Conservation (phyloP, 2,797 vertebrate species). For the Enteromius anoplus region DNA sequence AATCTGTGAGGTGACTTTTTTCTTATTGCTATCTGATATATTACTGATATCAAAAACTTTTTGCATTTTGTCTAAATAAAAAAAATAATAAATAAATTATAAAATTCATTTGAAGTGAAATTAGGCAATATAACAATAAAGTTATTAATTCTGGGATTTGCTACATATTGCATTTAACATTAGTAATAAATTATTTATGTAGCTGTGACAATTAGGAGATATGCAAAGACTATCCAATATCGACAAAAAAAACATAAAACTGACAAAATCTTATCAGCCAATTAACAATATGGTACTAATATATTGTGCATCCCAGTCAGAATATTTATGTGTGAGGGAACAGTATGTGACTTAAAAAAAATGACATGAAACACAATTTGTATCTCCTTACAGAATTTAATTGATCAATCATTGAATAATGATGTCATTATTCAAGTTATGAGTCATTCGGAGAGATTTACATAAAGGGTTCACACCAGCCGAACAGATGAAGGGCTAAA, state of each 20-base stretch:
- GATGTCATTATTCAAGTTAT: conserved; percentile 16
- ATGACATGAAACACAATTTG: conserved; percentile 28
- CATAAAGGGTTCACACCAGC: conserved; percentile 10
- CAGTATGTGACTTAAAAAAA: background rate
- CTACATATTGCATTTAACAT: background rate
- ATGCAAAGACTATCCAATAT: background rate
- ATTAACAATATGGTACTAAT: too few species aligned
- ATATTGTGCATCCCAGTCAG: background rate
- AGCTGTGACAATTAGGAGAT: background rate
- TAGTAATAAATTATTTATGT: background rate
- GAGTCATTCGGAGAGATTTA: background rate
- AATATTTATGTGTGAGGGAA: background rate
- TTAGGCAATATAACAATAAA: background rate
- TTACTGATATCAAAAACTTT: background rate
- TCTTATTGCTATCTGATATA: background rate
- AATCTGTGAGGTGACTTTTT: background rate
- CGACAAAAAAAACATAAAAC: background rate
- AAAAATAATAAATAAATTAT: background rate
- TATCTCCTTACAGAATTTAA: background rate
- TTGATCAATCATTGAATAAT: conserved; percentile 4
- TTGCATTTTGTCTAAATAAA: background rate
- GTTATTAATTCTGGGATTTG: background rate
- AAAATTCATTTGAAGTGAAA: background rate
- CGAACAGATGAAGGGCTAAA: conserved; percentile 34
- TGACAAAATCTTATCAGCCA: background rate